Conservation (phyloP, 2,888 invertebrate species). For the Ophion slaviceki region DNA sequence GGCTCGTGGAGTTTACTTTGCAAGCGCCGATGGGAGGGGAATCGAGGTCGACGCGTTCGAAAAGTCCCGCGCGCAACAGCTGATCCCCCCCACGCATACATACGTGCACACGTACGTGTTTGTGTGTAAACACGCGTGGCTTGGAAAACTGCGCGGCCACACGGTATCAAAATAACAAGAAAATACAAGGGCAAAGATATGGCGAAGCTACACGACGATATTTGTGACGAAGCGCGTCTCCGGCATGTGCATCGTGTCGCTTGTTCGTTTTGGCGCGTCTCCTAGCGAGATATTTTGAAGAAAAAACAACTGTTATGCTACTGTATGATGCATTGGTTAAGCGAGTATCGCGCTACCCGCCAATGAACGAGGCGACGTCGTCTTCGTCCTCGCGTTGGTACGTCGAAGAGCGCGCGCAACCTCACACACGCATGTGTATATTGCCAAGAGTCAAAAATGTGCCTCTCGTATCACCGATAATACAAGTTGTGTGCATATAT, state of each 20-base stretch:
- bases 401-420: too few relatives aligned
- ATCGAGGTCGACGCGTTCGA: not conserved
- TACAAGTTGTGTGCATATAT: constrained; percentile 31
- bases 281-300: constrained; percentile 26
- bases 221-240: not conserved
- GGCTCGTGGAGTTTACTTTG: not conserved
- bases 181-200: not conserved
- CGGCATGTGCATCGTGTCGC: constrained; percentile 17
- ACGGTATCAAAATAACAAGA: constrained; percentile 28
- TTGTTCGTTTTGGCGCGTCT: constrained; percentile 60
- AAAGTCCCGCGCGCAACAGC: constrained; percentile 28
- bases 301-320: too few relatives aligned
- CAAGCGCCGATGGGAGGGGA: not conserved
- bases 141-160: not conserved
- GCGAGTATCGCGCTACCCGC: constrained; percentile 41
- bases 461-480: constrained; percentile 16
- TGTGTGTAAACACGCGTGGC: not conserved
- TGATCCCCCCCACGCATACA: not conserved
- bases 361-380: constrained; percentile 39
- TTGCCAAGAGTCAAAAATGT: not conserved
- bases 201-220: not conserved
- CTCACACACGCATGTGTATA: too few relatives aligned
- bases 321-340: constrained; percentile 7
- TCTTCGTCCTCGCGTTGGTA: not conserved
- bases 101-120: too few relatives aligned